A percentile compares a stretch with the other conserved stretches of the same genome.
Conservation (phyloP, 35 echinoderm and acorn worm species). For the Strongylocentrotus purpuratus region DNA sequence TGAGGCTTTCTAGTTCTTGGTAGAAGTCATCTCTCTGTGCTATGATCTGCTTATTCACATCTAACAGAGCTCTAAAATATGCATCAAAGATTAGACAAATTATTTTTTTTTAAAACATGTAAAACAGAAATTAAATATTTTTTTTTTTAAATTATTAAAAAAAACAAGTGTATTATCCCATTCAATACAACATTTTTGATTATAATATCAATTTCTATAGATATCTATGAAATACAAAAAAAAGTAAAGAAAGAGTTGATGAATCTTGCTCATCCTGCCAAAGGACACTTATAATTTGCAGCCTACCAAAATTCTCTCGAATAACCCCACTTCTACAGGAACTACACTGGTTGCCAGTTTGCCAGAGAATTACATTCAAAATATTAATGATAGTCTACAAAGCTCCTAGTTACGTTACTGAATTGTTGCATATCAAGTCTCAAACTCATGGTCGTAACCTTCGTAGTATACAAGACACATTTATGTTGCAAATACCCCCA, state of each 20-base stretch:
- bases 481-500: too few species aligned
- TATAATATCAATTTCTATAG: background rate
- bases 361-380: too few species aligned
- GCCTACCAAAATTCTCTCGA: too few species aligned
- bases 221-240: background rate
- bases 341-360: too few species aligned
- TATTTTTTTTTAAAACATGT: background rate
- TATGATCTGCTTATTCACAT: constrained; percentile 72
- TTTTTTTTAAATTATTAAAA: too few species aligned
- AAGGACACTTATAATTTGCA: background rate
- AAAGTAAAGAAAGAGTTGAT: background rate
- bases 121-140: background rate
- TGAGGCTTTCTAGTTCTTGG: constrained; percentile 78
- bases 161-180: too few species aligned
- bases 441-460: too few species aligned
- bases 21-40: constrained; percentile 87
- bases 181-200: background rate
- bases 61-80: constrained; percentile 66
- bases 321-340: too few species aligned
- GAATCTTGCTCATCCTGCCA: background rate
- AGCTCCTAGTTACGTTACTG: too few species aligned
- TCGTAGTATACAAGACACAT: too few species aligned
- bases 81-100: background rate
- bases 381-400: too few species aligned
- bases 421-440: too few species aligned